phyloP scores from a whole-genome alignment of 2,113 vertebrate species.

The Verasper variegatus region DNA sequence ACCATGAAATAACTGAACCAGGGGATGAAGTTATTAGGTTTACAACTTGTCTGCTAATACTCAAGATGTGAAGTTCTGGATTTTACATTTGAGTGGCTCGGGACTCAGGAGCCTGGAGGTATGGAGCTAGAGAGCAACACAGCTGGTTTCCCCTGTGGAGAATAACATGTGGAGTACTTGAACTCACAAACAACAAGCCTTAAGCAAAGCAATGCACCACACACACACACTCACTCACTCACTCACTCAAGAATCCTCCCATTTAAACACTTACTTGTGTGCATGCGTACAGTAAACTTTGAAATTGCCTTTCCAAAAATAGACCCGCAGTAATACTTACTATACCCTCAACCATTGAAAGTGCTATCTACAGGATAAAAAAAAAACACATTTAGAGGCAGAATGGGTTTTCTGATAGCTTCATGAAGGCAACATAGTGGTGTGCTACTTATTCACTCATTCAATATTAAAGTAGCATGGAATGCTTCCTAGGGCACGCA shows the following conservation, averaged over 20 bases:
- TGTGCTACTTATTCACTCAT: constrained; percentile 64
- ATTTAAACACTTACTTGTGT: constrained; percentile 24
- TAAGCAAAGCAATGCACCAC: constrained; percentile 39
- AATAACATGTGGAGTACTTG: constrained; percentile 41
- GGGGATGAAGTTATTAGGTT: constrained; percentile 28
- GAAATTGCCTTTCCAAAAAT: constrained; percentile 76
- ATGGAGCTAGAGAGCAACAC: constrained; percentile 51
- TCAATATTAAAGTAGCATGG: constrained; percentile 70
- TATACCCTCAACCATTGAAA: constrained; percentile 49
- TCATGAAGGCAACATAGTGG: constrained; percentile 57
- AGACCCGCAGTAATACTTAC: constrained; percentile 58
- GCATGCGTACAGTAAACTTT: constrained; percentile 62
- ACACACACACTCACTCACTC: constrained; percentile 28
- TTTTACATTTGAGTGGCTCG: constrained; percentile 72
- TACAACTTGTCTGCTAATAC: constrained; percentile 31
- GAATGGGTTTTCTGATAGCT: constrained; percentile 64
- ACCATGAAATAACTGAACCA: constrained; percentile 5
- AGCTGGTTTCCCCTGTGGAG: constrained; percentile 41
- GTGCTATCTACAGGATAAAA: constrained; percentile 35
- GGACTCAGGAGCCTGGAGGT: constrained; percentile 59
- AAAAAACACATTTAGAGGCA: constrained; percentile 52
- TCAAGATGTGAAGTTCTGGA: constrained; percentile 40
- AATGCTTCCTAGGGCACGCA: constrained; percentile 65
- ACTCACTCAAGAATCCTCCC: constrained; percentile 13
- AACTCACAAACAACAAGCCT: constrained; percentile 60